A percentile compares a stretch with the other conserved stretches of the same genome.
phyloP scores from a whole-genome alignment of 2,113 vertebrate genomes.

The Myiozetetes cayanensis region DNA sequence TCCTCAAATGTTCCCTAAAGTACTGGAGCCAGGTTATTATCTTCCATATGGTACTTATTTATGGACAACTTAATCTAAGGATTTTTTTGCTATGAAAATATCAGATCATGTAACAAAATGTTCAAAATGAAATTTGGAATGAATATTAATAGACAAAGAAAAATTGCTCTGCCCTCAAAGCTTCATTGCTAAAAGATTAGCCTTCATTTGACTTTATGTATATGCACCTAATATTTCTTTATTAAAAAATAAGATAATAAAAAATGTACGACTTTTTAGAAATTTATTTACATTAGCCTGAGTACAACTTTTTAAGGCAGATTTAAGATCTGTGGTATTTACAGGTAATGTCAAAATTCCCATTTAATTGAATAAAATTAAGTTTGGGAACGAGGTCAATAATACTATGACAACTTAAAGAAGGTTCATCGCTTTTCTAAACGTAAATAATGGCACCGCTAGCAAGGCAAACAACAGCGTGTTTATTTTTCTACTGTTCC shows the following conservation, averaged over 20 bases:
- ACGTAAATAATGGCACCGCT: not conserved
- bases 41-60: not conserved
- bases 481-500: conserved; percentile 56
- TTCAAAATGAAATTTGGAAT: not conserved
- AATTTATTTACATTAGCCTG: not conserved
- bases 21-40: not conserved
- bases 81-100: not conserved
- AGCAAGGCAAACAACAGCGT: not conserved
- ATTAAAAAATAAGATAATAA: not conserved
- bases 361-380: not conserved
- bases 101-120: not conserved
- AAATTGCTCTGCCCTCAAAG: not conserved
- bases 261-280: not conserved
- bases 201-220: not conserved
- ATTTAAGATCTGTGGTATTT: not conserved
- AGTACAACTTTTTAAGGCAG: not conserved
- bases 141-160: not conserved
- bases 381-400: not conserved
- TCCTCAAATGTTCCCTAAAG: not conserved
- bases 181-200: not conserved
- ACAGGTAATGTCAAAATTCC: not conserved
- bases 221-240: not conserved
- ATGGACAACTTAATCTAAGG: not conserved
- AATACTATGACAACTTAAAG: not conserved
- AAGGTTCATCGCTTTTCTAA: not conserved